Percentiles rank a stretch among this genome's conserved stretches.
phyloP scores from a whole-genome alignment of 2,797 vertebrate species.

The Rachycentron canadum region DNA sequence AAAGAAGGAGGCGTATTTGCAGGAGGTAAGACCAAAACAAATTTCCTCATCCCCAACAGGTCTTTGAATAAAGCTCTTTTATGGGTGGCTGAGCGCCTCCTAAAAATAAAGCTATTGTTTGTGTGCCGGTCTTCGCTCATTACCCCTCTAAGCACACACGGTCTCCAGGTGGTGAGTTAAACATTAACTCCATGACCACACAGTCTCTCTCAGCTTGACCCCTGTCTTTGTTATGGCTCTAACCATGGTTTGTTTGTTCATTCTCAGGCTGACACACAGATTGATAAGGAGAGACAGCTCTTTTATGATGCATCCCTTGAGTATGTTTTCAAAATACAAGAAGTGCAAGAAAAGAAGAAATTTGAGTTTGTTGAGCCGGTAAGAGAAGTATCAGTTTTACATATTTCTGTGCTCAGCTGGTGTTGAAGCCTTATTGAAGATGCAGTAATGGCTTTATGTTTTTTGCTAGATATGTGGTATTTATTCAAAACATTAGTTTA shows the following conservation, averaged over 20 bases:
- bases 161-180: slow-evolving; percentile 46
- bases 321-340: slow-evolving; percentile 99
- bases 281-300: slow-evolving; percentile 95
- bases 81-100: slow-evolving; percentile 32
- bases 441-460: slow-evolving; percentile 19
- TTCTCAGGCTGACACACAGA: slow-evolving; percentile 93
- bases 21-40: slow-evolving; percentile 89
- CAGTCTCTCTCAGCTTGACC: slow-evolving; percentile 22
- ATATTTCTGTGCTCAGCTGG: slow-evolving; percentile 11
- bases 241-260: slow-evolving; percentile 64
- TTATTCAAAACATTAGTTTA: slow-evolving; percentile 21
- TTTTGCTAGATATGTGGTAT: slow-evolving; percentile 18
- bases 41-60: slow-evolving; percentile 43
- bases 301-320: slow-evolving; percentile 98
- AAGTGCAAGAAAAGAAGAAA: slow-evolving; percentile 99
- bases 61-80: slow-evolving; percentile 64
- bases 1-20: slow-evolving; percentile 98
- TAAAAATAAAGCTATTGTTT: slow-evolving; percentile 43
- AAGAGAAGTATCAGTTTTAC: slow-evolving; percentile 64
- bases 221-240: slow-evolving; percentile 34
- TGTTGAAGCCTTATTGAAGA: slow-evolving; percentile 12
- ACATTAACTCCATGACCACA: slow-evolving; percentile 56
- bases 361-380: slow-evolving; percentile 99
- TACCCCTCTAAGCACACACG: slow-evolving; percentile 22
- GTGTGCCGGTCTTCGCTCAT: slow-evolving; percentile 32